Conservation (phyloP, 2,797 vertebrate genomes). For the Sebastes iracundus region DNA sequence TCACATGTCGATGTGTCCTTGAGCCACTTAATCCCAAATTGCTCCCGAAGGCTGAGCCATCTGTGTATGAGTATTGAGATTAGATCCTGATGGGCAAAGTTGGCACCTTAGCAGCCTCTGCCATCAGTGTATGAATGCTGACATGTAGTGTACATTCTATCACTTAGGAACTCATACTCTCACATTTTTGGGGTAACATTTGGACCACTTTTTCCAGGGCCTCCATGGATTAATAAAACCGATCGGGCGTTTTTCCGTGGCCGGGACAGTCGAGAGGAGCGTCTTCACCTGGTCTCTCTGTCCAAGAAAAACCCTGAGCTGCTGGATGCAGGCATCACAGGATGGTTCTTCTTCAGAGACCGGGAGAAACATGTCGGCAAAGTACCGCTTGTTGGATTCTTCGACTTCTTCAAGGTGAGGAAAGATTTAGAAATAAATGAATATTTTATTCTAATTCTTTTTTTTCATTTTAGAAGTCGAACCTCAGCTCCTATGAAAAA, state of each 20-base stretch:
- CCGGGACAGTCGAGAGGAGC: constrained; percentile 92
- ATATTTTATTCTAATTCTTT: too few relatives aligned
- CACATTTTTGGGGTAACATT: not conserved
- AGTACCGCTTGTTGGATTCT: constrained; percentile 89
- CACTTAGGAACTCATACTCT: not conserved
- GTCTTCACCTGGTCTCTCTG: constrained; percentile 87
- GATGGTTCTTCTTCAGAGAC: constrained; percentile 95
- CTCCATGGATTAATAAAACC: constrained; percentile 90
- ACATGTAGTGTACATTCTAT: not conserved
- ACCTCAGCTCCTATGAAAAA: too few relatives aligned
- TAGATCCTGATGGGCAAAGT: too few relatives aligned
- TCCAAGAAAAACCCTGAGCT: constrained; percentile 89
- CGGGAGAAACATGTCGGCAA: constrained; percentile 90
- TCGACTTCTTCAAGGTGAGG: constrained; percentile 95
- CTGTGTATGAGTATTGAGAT: too few relatives aligned
- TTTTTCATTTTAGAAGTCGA: too few relatives aligned
- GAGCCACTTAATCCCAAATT: too few relatives aligned
- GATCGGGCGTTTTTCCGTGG: constrained; percentile 91
- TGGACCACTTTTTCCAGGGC: constrained; percentile 74
- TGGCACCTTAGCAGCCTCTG: too few relatives aligned
- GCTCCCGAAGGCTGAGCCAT: too few relatives aligned
- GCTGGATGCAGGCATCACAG: constrained; percentile 93
- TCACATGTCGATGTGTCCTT: too few relatives aligned
- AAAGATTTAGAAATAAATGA: not conserved
- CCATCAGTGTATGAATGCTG: too few relatives aligned